Evolutionary conservation across 2,888 invertebrate genomes (phyloP).

Genomic region (Drosophila hamatofila): DNA sequence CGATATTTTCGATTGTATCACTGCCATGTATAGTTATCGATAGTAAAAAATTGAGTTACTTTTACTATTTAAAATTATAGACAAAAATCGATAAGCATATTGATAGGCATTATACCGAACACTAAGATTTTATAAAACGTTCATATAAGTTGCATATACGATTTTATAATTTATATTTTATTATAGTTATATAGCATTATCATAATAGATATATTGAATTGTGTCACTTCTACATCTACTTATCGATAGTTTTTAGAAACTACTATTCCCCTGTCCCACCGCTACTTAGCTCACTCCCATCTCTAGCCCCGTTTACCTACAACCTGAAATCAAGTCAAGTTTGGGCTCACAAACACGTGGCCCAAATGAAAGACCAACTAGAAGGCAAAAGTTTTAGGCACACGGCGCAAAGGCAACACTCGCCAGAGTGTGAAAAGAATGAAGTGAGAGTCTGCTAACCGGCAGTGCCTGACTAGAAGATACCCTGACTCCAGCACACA

Average conservation of each 20-base stretch:
- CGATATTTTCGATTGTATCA: no score
- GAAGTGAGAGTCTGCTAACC: not conserved
- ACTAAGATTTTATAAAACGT: no score
- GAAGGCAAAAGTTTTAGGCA: slow-evolving; percentile 41
- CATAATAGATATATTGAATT: no score
- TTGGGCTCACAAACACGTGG: slow-evolving; percentile 45
- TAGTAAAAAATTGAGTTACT: no score
- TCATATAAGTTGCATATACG: no score
- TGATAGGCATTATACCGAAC: no score
- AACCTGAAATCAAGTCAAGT: slow-evolving; percentile 14
- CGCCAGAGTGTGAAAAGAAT: slow-evolving; percentile 15
- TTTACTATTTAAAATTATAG: no score
- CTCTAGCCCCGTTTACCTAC: slow-evolving; percentile 11
- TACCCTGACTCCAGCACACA: not conserved
- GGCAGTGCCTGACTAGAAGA: not conserved
- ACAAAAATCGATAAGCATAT: no score
- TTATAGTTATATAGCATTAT: no score
- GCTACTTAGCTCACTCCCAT: slow-evolving; percentile 4
- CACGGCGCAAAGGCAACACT: slow-evolving; percentile 13
- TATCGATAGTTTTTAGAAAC: not conserved
- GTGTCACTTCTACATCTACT: no score
- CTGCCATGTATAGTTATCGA: no score
- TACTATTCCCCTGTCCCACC: not conserved
- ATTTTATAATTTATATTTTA: no score
- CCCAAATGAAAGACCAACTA: slow-evolving; percentile 45